A percentile compares a stretch with the other conserved stretches of the same genome.
phyloP scores from a whole-genome alignment of 1,140 invertebrate species.

The Palaemon carinicauda region DNA sequence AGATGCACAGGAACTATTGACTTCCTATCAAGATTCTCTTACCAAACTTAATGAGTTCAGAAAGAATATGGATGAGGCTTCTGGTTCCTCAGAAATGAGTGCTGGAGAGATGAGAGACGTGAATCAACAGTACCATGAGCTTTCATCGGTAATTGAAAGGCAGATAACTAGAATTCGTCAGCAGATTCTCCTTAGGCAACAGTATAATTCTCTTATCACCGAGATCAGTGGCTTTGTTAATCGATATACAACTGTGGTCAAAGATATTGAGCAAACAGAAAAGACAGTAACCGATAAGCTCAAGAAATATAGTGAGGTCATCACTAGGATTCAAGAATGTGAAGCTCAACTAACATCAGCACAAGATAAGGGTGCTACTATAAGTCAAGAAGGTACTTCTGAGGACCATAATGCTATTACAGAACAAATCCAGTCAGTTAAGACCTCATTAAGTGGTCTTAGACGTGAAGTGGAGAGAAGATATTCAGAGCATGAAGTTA shows the following conservation, averaged over 20 bases:
- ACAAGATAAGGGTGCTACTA: constrained; percentile 89
- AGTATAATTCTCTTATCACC: constrained; percentile 83
- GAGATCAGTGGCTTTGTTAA: constrained; percentile 87
- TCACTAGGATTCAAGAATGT: constrained; percentile 74
- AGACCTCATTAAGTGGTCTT: constrained; percentile 82
- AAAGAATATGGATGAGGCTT: constrained; percentile 78
- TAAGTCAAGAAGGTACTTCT: constrained; percentile 84
- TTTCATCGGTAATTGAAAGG: constrained; percentile 82
- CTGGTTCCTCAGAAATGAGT: constrained; percentile 71
- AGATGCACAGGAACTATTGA: constrained; percentile 73
- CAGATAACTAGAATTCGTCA: constrained; percentile 77
- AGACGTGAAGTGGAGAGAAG: constrained; percentile 84
- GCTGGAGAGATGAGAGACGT: constrained; percentile 80
- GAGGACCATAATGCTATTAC: constrained; percentile 87
- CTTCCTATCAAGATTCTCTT: constrained; percentile 80
- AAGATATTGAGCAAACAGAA: constrained; percentile 82
- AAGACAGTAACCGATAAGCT: constrained; percentile 86
- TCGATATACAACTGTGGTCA: constrained; percentile 85
- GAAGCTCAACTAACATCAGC: constrained; percentile 86
- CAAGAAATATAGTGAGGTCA: constrained; percentile 82
- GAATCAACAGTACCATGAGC: constrained; percentile 81
- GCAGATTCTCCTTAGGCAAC: constrained; percentile 81
- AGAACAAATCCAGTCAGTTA: constrained; percentile 84
- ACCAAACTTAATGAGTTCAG: constrained; percentile 83
- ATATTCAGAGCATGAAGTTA: constrained; percentile 83